phyloP scores from a whole-genome alignment of 2,888 invertebrate species.

The Sarcophaga subvicina region DNA sequence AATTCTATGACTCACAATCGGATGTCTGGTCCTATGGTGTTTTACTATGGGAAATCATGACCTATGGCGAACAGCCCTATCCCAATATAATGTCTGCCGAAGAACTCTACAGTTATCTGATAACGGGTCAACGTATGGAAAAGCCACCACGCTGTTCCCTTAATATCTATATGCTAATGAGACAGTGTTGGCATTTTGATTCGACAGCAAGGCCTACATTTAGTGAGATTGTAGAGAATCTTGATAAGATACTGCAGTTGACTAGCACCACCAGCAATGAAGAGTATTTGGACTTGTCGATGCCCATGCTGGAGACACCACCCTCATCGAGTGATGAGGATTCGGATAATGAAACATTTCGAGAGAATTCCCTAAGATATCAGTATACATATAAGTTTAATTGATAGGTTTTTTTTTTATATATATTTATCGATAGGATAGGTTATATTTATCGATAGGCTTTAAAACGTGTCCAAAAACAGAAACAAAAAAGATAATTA shows the following conservation, averaged over 20 bases:
- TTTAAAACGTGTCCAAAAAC: not conserved
- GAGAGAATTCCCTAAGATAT: conserved; percentile 75
- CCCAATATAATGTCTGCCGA: conserved; percentile 97
- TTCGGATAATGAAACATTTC: conserved; percentile 76
- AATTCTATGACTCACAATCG: conserved; percentile 95
- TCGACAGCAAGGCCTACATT: conserved; percentile 95
- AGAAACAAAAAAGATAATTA: not conserved
- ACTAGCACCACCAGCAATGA: conserved; percentile 86
- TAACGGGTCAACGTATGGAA: conserved; percentile 97
- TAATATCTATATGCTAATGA: conserved; percentile 98
- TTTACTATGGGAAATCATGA: conserved; percentile 99
- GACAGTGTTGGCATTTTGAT: conserved; percentile 97
- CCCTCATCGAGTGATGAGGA: conserved; percentile 90
- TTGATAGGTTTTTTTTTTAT: conserved; percentile 47
- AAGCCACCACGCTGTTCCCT: conserved; percentile 97
- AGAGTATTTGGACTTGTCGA: conserved; percentile 94
- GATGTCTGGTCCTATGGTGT: conserved; percentile 99
- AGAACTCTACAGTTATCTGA: conserved; percentile 94
- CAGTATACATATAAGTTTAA: conserved; percentile 80
- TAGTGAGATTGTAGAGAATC: conserved; percentile 92
- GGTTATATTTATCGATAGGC: too few species aligned
- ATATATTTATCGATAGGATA: too few species aligned
- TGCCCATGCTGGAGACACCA: conserved; percentile 93
- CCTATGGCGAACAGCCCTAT: conserved; percentile 98
- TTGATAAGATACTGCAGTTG: conserved; percentile 90